These are phyloP conservation scores for Protonemura montana DNA, from an alignment of 2,888 invertebrate genomes.

Conservation along the genomic window DNA sequence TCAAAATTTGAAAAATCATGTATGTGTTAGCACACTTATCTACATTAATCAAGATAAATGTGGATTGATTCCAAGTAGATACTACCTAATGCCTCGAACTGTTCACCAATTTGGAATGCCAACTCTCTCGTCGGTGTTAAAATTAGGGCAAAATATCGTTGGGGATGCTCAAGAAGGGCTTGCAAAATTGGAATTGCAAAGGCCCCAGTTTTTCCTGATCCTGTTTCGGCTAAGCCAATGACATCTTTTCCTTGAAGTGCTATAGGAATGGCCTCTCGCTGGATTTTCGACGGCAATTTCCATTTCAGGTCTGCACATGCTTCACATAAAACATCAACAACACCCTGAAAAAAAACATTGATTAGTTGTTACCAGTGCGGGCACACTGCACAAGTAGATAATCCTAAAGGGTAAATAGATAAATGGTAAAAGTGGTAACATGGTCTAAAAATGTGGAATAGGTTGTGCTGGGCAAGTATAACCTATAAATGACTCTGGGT, in stretches of 20 bases:
- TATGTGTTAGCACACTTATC: too few species aligned
- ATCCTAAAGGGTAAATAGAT: too few species aligned
- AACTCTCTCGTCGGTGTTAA: constrained; percentile 97
- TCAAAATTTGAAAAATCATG: too few species aligned
- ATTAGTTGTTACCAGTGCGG: too few species aligned
- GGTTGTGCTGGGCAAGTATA: neutral
- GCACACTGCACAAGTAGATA: too few species aligned
- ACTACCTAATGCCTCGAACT: constrained; percentile 94
- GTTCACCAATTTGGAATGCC: constrained; percentile 98
- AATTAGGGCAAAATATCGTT: constrained; percentile 91
- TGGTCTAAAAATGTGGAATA: neutral
- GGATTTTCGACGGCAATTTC: constrained; percentile 94
- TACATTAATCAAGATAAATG: neutral
- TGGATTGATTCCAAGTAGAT: too few species aligned
- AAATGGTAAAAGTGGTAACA: neutral
- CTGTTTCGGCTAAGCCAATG: constrained; percentile 81
- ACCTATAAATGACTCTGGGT: neutral
- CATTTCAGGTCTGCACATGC: constrained; percentile 93
- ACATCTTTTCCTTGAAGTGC: constrained; percentile 88
- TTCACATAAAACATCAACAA: constrained; percentile 88
- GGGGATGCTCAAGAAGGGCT: constrained; percentile 86
- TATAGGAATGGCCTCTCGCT: constrained; percentile 90
- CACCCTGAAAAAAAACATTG: constrained; percentile 72
- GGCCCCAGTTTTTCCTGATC: constrained; percentile 97
- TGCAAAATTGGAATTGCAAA: constrained; percentile 97